Base-by-base conservation (phyloP, 2,113 vertebrate species). In the Aegithalos caudatus region DNA sequence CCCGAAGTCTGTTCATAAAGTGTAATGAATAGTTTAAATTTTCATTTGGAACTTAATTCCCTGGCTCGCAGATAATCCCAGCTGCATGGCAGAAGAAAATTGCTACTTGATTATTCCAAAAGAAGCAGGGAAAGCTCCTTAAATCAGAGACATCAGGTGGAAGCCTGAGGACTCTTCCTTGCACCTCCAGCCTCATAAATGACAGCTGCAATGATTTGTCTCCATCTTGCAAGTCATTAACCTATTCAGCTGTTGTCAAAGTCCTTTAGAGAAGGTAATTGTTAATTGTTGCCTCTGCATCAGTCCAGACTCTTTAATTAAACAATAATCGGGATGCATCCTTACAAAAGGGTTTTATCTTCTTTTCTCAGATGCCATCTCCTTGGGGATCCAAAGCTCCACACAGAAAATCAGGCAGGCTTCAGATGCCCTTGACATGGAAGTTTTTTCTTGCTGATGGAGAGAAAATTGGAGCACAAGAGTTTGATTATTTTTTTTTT, bases 401-500 rank as follows among this genome's bases (percentile, higher is more conserved):
- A 7, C 5, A 3, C 35, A 80, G 86, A 78, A 76, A 73, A 58
- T 21, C 42, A 20, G 56, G 62, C 78, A 73, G 74, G 61, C 69
- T 92, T 37, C 35, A 6, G 73, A 77, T 73, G 94, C 74, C 93
- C 94, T 95, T 96, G 93, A 94, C 84, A 82, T 15, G 25, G 18
- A 87, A 85, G 58, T 45, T 79, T 81, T 40, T 91, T 24, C 40
- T 51, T 2, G 6, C 56, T 77, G 80, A 54, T 7, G 23, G 42
- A 65, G 23, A 65, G 38, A 67, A 95, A 97, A 95, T 7, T 92
- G 93, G 95, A 92, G 29, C 95, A 94, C 5, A 11, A 78, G 61
- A 91, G 45, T 45, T 40, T 42, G 42, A 12, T 70, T 72, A 53
- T 64, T 31, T 31, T 37, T 35, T 60, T 56, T 54, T 73, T 60